Base-by-base conservation (phyloP, 2,797 vertebrate genomes). In the Pantherophis alleghaniensis region DNA sequence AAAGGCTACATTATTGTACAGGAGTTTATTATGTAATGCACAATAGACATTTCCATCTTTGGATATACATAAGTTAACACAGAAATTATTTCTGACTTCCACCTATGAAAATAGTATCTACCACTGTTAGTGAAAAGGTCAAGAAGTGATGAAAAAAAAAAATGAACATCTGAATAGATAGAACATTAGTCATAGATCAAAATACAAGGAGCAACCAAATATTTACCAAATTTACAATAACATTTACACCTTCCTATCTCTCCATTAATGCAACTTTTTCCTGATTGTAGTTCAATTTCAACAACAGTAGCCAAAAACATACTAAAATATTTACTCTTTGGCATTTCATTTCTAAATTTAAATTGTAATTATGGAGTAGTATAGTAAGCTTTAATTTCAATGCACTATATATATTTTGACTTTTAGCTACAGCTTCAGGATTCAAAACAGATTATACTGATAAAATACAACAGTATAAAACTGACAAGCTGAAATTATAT, bases 271-370 rank as follows among this genome's bases (percentile, higher is more conserved):
- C 7, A 79, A 79, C 7, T 24, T 42, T 79, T 79, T 79, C 74
- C 37, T 22, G 7, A 79, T 11, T 1, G 4, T 79, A 42, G 9
- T 79, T 10, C 18, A 42, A 42, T 79, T 79, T 79, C 69, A 37
- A 37, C 16, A 74, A 20, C 69, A 79, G 18, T 37, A 79, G 32
- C 16, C 32, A 42, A 79, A 74, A 74, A 37, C 14, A 79, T 37
- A 10, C 7, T 42, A 32, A 79, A 79, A 37, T 7, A 42, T 79
- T 20, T 79, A 37, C 32, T 32, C 32, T 37, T 79, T 79, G 69
- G 32, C 7, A 37, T 42, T 42, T 37, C 32, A 79, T 79, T 79
- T 79, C 74, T 42, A 79, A 79, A 42, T 93, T 94, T 93, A 88
- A 89, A 22, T 51, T 57, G 63, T 53, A 63, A 37, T 90, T 91